Base-by-base conservation (phyloP, 2,888 invertebrate genomes). In the Octodonta nipae region DNA sequence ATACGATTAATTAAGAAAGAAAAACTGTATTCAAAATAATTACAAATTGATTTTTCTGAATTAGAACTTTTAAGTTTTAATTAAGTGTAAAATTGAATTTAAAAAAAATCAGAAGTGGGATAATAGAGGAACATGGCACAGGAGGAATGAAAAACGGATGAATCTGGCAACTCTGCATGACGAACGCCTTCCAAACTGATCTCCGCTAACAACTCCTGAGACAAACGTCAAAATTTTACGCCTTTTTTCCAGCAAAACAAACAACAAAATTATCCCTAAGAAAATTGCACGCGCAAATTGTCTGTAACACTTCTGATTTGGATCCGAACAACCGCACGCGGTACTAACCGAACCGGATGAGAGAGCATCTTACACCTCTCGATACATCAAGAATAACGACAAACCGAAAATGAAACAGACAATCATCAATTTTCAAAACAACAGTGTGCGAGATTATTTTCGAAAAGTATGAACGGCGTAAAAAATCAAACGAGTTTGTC, bases 161-260 rank as follows among this genome's bases (percentile, higher is more conserved):
- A 30, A 41, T 43, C 43, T 43, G 43, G 43, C 43, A 43, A 43
- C 43, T 37, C 43, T 43, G 43, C 43, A 34, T 56, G 57, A 54
- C 47, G 52, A 45, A 51, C 49, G 54, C 55, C 51, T 51, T 47
- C 53, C 52, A 52, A 52, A 50, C 55, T 53, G 42, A 44, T 48
- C 55, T 56, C 56, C 56, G 57, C 51, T 55, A 58, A 53, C 45
- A 47, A 42, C 45, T 43, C 25, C 36, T 28, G 37, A 32, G 34
- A 36, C 37, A 36, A 39, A 39, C 38, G 33, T 30, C 35, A 36
- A 33, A 38, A 33, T 41, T 41, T 37, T 28, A 32, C 30, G 22
- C 20, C 7, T 26, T 25, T 24, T 36, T 28, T 22, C 30, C 29
- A 36, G 22, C 27, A 17, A 25, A 15, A 15, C 31, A 26, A 13